Base-by-base conservation (phyloP, 2,888 invertebrate genomes). In the Apamea epomidion region DNA sequence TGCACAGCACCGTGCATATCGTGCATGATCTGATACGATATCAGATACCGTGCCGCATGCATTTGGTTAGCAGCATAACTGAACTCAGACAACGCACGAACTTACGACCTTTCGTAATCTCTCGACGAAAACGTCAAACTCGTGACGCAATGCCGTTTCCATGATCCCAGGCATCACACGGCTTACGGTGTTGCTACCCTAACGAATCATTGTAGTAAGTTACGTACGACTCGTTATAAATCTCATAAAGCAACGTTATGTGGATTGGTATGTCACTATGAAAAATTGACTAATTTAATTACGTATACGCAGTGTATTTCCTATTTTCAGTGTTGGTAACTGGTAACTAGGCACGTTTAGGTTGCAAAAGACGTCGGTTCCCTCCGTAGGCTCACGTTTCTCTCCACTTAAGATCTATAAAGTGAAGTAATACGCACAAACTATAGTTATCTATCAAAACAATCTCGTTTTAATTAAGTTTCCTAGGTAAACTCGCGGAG, bases 101-200 rank as follows among this genome's bases (percentile, higher is more conserved):
- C 91, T 89, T 89, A 87, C 87, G 88, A 91, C 90, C 91, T 93
- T 92, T 92, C 88, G 83, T 89, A 91, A 92, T 91, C 87, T 88
- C 87, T 89, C 88, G 86, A 75, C 86, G 81, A 83, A 85, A 88
- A 87, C 89, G 88, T 89, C 89, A 90, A 83, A 86, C 74, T 72
- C 81, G 80, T 92, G 90, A 90, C 83, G 90, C 88, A 91, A 91
- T 78, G 76, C 76, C 78, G 80, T 84, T 86, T 84, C 86, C 76
- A 84, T 81, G 70, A 81, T 80, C 83, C 32, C 58, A 75, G 48
- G 29, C 65, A 74, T 60, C 67, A 67, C 6, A 51, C 73, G 16
- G 64, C 42, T 69, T 21, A 54, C 73, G 54, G 60, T 79, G 78
- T 42, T 83, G 71, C 83, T 65, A 81, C 70, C 86, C 82, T 74